These are phyloP conservation scores for Phylloscopus trochiloides DNA, from an alignment of 2,113 vertebrate genomes.

Conservation along the genomic window DNA sequence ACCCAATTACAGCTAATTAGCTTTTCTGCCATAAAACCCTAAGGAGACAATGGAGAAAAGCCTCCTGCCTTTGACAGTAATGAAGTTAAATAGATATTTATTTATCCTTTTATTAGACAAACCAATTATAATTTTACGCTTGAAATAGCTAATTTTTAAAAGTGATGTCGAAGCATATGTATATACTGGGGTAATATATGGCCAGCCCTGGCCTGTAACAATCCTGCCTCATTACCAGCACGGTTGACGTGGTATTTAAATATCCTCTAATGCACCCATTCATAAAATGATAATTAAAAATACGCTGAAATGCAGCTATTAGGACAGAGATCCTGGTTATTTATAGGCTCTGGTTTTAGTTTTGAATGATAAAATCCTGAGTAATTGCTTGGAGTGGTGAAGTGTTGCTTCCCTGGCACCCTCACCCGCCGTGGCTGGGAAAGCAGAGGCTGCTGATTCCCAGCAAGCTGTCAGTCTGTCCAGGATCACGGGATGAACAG, in stretches of 20 bases:
- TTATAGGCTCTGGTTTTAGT: constrained; percentile 18
- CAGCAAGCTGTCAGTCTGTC: background rate
- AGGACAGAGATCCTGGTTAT: constrained; percentile 36
- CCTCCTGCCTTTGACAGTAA: constrained; percentile 71
- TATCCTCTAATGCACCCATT: constrained; percentile 68
- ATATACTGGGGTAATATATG: constrained; percentile 14
- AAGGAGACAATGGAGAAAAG: constrained; percentile 60
- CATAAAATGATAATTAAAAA: constrained; percentile 66
- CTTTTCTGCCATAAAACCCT: constrained; percentile 68
- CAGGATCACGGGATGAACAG: accelerated
- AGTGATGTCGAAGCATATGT: constrained; percentile 37
- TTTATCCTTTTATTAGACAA: constrained; percentile 78
- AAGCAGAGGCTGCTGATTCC: constrained; percentile 18
- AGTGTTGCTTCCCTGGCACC: background rate
- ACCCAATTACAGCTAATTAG: constrained; percentile 76
- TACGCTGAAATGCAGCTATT: constrained; percentile 49
- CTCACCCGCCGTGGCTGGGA: background rate
- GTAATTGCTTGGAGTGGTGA: constrained; percentile 3
- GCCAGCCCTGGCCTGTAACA: constrained; percentile 43
- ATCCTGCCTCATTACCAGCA: constrained; percentile 58
- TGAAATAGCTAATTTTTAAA: constrained; percentile 67
- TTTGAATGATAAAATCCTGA: constrained; percentile 10
- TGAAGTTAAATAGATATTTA: constrained; percentile 79
- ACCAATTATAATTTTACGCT: constrained; percentile 74
- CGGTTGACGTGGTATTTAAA: constrained; percentile 44